These are phyloP conservation scores for Reticulitermes speratus DNA, from an alignment of 1,140 invertebrate genomes.

Conservation along the genomic window DNA sequence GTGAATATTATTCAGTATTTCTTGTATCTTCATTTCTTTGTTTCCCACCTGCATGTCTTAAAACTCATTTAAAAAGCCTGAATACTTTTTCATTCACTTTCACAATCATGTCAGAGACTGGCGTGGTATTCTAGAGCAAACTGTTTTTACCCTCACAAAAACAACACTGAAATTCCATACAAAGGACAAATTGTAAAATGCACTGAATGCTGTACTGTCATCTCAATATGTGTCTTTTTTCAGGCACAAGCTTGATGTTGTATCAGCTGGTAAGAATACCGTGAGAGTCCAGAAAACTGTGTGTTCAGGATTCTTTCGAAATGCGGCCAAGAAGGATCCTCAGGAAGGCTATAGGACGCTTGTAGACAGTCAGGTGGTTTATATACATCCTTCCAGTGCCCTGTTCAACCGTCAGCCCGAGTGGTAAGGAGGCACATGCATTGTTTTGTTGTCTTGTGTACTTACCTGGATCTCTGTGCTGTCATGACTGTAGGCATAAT, in stretches of 20 bases:
- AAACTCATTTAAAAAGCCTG: too few species aligned
- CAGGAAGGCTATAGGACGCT: slow-evolving; percentile 98
- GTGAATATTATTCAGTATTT: too few species aligned
- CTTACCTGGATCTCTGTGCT: too few species aligned
- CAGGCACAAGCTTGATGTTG: slow-evolving; percentile 95
- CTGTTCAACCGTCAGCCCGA: slow-evolving; percentile 98
- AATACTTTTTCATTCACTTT: too few species aligned
- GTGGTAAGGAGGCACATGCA: slow-evolving; percentile 64
- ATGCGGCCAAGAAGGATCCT: slow-evolving; percentile 98
- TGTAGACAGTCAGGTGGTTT: slow-evolving; percentile 97
- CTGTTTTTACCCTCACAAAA: too few species aligned
- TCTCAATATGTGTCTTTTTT: slow-evolving; percentile 36
- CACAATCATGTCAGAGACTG: too few species aligned
- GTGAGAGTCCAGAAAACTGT: slow-evolving; percentile 97
- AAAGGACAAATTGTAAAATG: not conserved
- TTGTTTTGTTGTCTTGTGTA: not conserved
- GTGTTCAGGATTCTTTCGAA: slow-evolving; percentile 98
- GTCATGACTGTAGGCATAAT: too few species aligned
- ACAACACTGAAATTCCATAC: not conserved
- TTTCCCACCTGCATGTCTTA: too few species aligned
- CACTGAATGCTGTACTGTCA: too few species aligned
- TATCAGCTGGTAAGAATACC: slow-evolving; percentile 94
- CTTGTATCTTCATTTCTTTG: too few species aligned
- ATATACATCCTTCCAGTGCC: slow-evolving; percentile 98
- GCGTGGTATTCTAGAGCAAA: too few species aligned